Evolutionary conservation across 2,113 vertebrate genomes (phyloP).

Genomic region (Chrysemys picta): DNA sequence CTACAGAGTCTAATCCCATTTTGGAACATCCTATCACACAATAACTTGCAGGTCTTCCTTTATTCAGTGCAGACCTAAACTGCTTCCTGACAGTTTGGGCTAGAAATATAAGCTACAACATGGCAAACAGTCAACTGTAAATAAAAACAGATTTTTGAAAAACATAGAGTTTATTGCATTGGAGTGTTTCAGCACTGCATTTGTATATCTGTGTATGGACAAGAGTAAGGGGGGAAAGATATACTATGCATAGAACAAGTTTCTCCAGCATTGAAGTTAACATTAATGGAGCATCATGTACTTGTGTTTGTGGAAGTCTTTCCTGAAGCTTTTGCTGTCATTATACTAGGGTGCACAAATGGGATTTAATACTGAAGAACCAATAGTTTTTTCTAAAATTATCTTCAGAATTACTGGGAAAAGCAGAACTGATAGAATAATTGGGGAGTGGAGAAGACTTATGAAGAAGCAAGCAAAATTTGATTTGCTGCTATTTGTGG

Average conservation of each 20-base stretch:
- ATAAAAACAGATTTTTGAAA: background rate
- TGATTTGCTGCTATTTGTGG: background rate
- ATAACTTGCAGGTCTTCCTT: background rate
- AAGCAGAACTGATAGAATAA: background rate
- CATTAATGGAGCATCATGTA: background rate
- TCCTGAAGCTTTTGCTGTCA: background rate
- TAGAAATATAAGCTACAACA: too few species aligned
- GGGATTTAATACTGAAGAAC: background rate
- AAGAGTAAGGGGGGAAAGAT: background rate
- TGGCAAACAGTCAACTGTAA: too few species aligned
- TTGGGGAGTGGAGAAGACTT: background rate
- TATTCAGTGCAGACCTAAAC: too few species aligned
- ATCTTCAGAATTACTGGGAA: background rate
- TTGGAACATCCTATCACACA: background rate
- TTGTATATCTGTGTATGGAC: background rate
- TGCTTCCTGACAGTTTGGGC: too few species aligned
- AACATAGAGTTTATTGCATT: background rate
- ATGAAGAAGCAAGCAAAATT: background rate
- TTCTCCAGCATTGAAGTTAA: background rate
- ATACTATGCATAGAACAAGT: background rate
- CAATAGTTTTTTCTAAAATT: background rate
- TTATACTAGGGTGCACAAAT: background rate
- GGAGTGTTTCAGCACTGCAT: background rate
- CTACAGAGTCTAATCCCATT: too few species aligned
- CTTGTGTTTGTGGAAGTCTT: background rate